Conservation (phyloP, 2,888 invertebrate species). For the Achlya flavicornis region DNA sequence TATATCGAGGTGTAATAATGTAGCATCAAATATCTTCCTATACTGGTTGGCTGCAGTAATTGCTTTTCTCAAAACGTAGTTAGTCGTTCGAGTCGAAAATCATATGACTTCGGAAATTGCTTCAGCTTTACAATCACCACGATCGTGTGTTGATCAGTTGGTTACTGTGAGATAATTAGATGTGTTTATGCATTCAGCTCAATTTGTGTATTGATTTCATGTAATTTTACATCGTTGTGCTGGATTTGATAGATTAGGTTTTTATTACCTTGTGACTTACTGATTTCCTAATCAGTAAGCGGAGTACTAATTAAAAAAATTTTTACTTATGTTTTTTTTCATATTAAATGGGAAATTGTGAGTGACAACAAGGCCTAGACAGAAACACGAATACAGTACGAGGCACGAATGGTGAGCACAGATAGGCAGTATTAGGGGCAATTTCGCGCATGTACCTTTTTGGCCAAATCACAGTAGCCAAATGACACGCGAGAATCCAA, state of each 20-base stretch:
- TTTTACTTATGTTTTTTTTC: too few species aligned
- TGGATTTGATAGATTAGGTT: background rate
- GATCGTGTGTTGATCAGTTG: slow-evolving; percentile 12
- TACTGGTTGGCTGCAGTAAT: slow-evolving; percentile 16
- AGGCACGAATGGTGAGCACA: too few species aligned
- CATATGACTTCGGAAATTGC: slow-evolving; percentile 16
- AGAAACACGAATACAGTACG: too few species aligned
- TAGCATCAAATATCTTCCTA: slow-evolving; percentile 9
- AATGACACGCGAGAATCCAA: too few species aligned
- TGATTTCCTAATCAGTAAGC: too few species aligned
- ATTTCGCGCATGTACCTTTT: too few species aligned
- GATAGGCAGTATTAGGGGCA: too few species aligned
- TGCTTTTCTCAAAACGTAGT: slow-evolving; percentile 23
- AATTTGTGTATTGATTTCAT: slow-evolving; percentile 11
- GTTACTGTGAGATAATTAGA: slow-evolving; percentile 13
- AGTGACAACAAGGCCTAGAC: too few species aligned
- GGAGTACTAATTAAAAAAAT: too few species aligned
- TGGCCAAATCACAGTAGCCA: too few species aligned
- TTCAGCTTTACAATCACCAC: slow-evolving; percentile 14
- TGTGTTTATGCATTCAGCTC: background rate
- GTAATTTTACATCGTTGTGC: background rate
- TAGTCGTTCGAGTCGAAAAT: slow-evolving; percentile 21
- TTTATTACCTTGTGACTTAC: too few species aligned
- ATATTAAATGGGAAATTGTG: too few species aligned
- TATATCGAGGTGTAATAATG: slow-evolving; percentile 5